Evolutionary conservation across 2,888 invertebrate genomes (phyloP).

Genomic region (Minunthozetes semirufus): DNA sequence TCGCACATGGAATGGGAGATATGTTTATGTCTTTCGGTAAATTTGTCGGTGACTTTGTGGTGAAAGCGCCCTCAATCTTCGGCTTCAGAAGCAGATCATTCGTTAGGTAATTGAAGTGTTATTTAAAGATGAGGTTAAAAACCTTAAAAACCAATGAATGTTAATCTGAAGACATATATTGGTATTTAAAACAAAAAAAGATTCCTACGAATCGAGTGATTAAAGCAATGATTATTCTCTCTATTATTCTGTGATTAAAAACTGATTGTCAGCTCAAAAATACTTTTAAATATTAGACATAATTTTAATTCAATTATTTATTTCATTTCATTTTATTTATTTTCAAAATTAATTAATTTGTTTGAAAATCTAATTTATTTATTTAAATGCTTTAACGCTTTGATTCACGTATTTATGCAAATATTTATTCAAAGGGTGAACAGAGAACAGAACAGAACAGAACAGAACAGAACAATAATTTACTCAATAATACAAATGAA

Average conservation of each 20-base stretch:
- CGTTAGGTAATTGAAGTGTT: background rate
- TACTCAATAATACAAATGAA: background rate
- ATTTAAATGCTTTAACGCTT: conserved; percentile 24
- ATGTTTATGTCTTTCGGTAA: conserved; percentile 35
- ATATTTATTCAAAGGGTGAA: background rate
- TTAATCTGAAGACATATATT: too few relatives aligned
- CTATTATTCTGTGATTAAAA: too few relatives aligned
- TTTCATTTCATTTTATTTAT: conserved; percentile 15
- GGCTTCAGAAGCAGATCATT: background rate
- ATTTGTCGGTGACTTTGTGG: conserved; percentile 35
- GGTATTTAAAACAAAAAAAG: too few relatives aligned
- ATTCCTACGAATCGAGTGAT: too few relatives aligned
- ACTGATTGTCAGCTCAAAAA: background rate
- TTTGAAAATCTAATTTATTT: background rate
- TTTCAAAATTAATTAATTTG: conserved; percentile 13
- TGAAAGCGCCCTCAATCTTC: conserved; percentile 13
- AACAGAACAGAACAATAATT: background rate
- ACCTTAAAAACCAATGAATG: too few relatives aligned
- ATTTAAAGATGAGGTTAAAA: background rate
- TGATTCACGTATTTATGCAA: conserved; percentile 9
- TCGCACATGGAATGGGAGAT: conserved; percentile 33
- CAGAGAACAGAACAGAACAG: background rate
- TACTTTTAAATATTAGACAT: background rate
- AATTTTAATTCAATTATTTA: background rate
- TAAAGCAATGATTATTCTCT: too few relatives aligned